phyloP scores from a whole-genome alignment of 1,140 invertebrate genomes.

The Melitaea cinxia region DNA sequence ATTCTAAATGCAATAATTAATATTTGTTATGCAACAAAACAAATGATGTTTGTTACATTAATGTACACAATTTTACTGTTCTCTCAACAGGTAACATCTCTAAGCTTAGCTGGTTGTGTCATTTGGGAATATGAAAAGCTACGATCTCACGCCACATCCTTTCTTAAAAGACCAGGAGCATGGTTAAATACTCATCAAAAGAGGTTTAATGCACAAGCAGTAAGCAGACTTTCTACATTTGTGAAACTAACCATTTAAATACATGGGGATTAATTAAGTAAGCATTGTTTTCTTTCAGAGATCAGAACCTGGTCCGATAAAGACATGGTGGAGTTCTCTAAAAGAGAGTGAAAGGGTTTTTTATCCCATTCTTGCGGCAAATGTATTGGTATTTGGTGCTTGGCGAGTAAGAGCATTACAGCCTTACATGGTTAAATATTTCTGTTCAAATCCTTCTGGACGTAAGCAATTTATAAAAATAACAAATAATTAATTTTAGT shows the following conservation, averaged over 20 bases:
- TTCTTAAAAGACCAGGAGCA: slow-evolving; percentile 81
- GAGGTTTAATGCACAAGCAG: slow-evolving; percentile 64
- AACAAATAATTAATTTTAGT: too few species aligned
- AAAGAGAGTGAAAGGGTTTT: slow-evolving; percentile 90
- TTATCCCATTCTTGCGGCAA: slow-evolving; percentile 89
- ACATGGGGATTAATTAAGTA: too few species aligned
- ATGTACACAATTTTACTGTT: not conserved
- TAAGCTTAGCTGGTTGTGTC: slow-evolving; percentile 87
- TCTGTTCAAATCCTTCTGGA: slow-evolving; percentile 90
- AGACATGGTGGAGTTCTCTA: slow-evolving; percentile 89
- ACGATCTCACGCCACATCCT: slow-evolving; percentile 83
- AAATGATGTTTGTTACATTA: not conserved
- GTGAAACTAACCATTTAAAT: not conserved
- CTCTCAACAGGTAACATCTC: slow-evolving; percentile 86
- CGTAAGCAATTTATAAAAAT: slow-evolving; percentile 81
- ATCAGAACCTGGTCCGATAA: slow-evolving; percentile 83
- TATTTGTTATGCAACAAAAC: not conserved
- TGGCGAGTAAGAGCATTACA: slow-evolving; percentile 91
- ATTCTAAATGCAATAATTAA: not conserved
- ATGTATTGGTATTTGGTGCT: slow-evolving; percentile 90
- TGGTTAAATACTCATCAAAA: slow-evolving; percentile 81
- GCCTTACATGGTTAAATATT: slow-evolving; percentile 91
- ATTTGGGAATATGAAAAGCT: slow-evolving; percentile 95
- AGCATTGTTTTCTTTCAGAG: slow-evolving; percentile 64
- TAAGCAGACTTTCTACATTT: slow-evolving; percentile 31